Evolutionary conservation across 2,113 vertebrate species (phyloP).

Genomic region (Pao palembangensis): DNA sequence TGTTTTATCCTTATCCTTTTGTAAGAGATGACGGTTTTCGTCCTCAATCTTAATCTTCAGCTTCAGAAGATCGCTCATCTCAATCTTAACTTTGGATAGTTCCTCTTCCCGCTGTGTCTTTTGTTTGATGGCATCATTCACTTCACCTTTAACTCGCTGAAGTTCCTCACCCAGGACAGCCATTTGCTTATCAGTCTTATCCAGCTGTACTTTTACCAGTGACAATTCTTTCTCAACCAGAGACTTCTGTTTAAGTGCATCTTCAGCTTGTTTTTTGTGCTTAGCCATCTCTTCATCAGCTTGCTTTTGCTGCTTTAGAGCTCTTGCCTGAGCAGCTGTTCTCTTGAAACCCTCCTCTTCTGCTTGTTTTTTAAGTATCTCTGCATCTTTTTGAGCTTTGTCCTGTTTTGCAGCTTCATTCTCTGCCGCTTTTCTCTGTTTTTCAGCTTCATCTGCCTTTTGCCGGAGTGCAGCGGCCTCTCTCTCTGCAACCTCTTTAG

Average conservation of each 20-base stretch:
- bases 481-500: slow-evolving; percentile 81
- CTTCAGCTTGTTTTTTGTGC: slow-evolving; percentile 87
- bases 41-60: slow-evolving; percentile 87
- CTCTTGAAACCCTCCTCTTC: slow-evolving; percentile 83
- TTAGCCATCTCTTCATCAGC: slow-evolving; percentile 90
- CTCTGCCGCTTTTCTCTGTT: slow-evolving; percentile 83
- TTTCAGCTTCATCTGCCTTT: slow-evolving; percentile 88
- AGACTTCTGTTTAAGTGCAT: slow-evolving; percentile 87
- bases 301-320: slow-evolving; percentile 84
- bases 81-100: slow-evolving; percentile 83
- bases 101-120: slow-evolving; percentile 89
- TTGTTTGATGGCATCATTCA: slow-evolving; percentile 82
- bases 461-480: slow-evolving; percentile 81
- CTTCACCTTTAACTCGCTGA: slow-evolving; percentile 89
- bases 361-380: slow-evolving; percentile 85
- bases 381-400: slow-evolving; percentile 80
- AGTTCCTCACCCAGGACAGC: slow-evolving; percentile 87
- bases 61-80: slow-evolving; percentile 91
- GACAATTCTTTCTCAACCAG: slow-evolving; percentile 90
- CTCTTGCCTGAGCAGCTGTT: slow-evolving; percentile 83
- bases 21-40: slow-evolving; percentile 83
- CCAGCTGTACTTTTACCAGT: slow-evolving; percentile 82
- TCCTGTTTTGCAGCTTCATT: slow-evolving; percentile 82
- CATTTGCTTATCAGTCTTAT: slow-evolving; percentile 91
- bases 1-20: slow-evolving; percentile 86